Evolutionary conservation across 1,140 invertebrate genomes (phyloP).

Genomic region (Stegodyphus dumicola): DNA sequence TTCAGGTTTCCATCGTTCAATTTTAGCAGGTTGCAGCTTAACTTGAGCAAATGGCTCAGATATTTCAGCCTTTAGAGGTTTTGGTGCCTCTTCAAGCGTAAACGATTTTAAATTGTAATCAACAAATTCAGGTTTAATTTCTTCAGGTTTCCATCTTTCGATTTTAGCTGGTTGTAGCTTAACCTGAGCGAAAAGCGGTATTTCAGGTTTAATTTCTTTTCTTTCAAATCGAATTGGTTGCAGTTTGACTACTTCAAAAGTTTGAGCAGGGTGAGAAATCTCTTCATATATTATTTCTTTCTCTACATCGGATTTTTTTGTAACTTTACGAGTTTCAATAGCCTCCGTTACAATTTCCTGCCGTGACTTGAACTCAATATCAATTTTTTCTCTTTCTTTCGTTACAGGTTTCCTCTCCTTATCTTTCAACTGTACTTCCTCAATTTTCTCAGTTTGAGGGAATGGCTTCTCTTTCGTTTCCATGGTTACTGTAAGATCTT

Average conservation of each 20-base stretch:
- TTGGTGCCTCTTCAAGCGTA: conserved; percentile 9
- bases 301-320: neutral
- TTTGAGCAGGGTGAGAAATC: conserved; percentile 7
- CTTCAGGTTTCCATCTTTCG: conserved; percentile 30
- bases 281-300: conserved; percentile 30
- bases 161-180: conserved; percentile 31
- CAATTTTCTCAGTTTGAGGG: neutral
- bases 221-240: conserved; percentile 25
- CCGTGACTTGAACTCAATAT: neutral
- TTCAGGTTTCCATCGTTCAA: conserved; percentile 36
- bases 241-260: conserved; percentile 13
- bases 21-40: conserved; percentile 10
- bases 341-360: neutral
- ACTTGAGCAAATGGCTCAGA: neutral
- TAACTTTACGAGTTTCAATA: neutral
- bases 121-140: conserved; percentile 45
- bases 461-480: neutral
- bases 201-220: conserved; percentile 34
- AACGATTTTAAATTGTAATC: conserved; percentile 38
- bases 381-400: neutral
- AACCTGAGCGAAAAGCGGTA: conserved; percentile 17
- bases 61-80: conserved; percentile 26
- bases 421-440: neutral
- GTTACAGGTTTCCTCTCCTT: neutral
- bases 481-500: conserved; percentile 1